Base-by-base conservation (phyloP, 1,140 invertebrate genomes). In the Achroia grisella region DNA sequence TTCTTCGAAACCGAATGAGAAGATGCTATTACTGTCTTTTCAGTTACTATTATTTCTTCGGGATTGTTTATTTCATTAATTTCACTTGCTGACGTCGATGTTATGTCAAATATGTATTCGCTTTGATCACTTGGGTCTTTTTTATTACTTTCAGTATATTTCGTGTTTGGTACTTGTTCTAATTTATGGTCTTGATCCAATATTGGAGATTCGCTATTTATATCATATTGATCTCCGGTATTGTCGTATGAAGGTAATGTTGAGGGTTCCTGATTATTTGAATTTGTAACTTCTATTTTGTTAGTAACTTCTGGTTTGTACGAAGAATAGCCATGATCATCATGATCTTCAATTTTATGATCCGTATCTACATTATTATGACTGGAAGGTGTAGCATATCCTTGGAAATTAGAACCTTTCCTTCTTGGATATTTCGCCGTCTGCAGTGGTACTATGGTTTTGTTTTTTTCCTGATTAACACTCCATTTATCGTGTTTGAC, bases 401-500 rank as follows among this genome's bases (percentile, higher is more conserved):
- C 72, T 45, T 76, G 73, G 52, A 83, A 85, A 52, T 85, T 85
- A 4, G 81, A 81, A 8, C 66, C 71, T 52, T 76, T 77, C 44
- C 76, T 70, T 57, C 77, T 63, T 34, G 69, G 48, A 8, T 56
- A 51, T 49, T 48, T 42, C 41, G 46, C 51, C 12, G 42, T 40
- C n/a, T 52, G 34, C 14, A 51, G 42, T 14, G 56, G 48, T 15
- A 56, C 14, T 11, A 39, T 44, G 10, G 61, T 59, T 52, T 64
- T 60, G 35, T 66, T 73, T 48, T 66, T 72, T 36, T 74, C 62
- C 10, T 48, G 48, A 11, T 39, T 43, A 10, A 39, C 10, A 35
- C 46, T 71, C 79, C 77, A 81, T 52, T 68, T 75, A 40, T 85
- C 81, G 35, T 85, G 78, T 48, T 82, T 82, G 9, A 79, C 61